A percentile compares a stretch with the other conserved stretches of the same genome.
Evolutionary conservation across 2,113 vertebrate species (phyloP).

Genomic region (Ophthalmolycus amberensis): DNA sequence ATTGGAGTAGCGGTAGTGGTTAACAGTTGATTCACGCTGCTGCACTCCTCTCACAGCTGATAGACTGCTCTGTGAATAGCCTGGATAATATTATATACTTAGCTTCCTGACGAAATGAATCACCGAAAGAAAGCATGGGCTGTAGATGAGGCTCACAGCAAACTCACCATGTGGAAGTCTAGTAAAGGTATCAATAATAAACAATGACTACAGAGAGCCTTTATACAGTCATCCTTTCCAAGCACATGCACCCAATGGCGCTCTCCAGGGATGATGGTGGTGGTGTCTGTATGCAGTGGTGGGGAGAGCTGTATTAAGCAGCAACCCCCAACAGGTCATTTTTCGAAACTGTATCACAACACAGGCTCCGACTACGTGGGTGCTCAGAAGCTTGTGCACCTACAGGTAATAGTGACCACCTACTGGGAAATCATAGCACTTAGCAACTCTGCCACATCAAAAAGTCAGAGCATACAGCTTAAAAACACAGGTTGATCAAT

Average conservation of each 20-base stretch:
- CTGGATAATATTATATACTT: slow-evolving; percentile 30
- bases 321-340: slow-evolving; percentile 18
- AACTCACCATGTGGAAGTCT: slow-evolving; percentile 36
- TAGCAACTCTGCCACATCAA: no score
- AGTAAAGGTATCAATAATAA: slow-evolving; percentile 19
- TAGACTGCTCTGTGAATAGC: slow-evolving; percentile 32
- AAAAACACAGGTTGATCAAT: no score
- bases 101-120: slow-evolving; percentile 42
- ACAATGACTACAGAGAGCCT: slow-evolving; percentile 8
- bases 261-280: not conserved
- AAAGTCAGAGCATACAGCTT: no score
- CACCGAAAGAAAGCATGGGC: slow-evolving; percentile 19
- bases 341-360: slow-evolving; percentile 36
- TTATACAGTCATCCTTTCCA: slow-evolving; percentile 15
- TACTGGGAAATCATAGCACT: not conserved
- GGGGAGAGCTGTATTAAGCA: slow-evolving; percentile 36
- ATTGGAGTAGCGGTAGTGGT: slow-evolving; percentile 64
- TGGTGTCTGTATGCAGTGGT: slow-evolving; percentile 7
- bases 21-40: slow-evolving; percentile 69
- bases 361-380: not conserved
- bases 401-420: not conserved
- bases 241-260: slow-evolving; percentile 25
- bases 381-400: not conserved
- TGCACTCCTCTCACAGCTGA: slow-evolving; percentile 54
- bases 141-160: slow-evolving; percentile 20